A percentile compares a stretch with the other conserved stretches of the same genome.
phyloP scores from a whole-genome alignment of 2,888 invertebrate species.

The Drosophila eohydei region DNA sequence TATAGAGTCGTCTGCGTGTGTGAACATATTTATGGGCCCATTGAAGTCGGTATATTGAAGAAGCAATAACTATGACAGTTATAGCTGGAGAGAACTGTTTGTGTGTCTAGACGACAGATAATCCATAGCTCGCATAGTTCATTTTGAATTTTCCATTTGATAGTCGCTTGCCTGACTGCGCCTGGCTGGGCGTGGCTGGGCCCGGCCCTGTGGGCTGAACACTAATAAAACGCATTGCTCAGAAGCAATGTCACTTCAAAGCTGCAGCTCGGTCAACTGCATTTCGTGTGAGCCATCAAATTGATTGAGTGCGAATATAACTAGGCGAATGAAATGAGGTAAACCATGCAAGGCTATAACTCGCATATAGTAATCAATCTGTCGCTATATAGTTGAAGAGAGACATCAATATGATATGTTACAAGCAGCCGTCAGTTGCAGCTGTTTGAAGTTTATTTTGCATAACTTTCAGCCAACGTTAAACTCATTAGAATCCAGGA shows the following conservation, averaged over 20 bases:
- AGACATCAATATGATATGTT: background rate
- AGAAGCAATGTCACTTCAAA: background rate
- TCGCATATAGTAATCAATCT: background rate
- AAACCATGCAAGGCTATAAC: too few species aligned
- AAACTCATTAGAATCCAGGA: conserved; percentile 5
- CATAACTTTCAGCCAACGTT: background rate
- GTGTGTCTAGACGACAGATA: background rate
- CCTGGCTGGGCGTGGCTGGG: too few species aligned
- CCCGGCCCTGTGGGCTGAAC: background rate
- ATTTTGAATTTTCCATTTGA: background rate
- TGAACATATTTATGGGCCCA: conserved; percentile 3
- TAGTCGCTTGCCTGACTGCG: background rate
- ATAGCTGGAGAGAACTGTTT: background rate
- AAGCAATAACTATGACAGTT: conserved; percentile 8
- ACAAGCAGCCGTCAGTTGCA: background rate
- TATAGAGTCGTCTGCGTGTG: background rate
- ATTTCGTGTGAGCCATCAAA: conserved; percentile 1
- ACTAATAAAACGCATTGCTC: conserved; percentile 3
- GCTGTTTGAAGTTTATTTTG: conserved; percentile 6
- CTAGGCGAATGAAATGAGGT: background rate
- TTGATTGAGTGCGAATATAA: background rate
- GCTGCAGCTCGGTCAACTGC: background rate
- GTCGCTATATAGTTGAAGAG: background rate
- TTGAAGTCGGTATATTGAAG: background rate
- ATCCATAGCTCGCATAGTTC: background rate